A percentile compares a stretch with the other conserved stretches of the same genome.
phyloP scores from a whole-genome alignment of 1,140 invertebrate genomes.

The Drosophila parabipectinata region DNA sequence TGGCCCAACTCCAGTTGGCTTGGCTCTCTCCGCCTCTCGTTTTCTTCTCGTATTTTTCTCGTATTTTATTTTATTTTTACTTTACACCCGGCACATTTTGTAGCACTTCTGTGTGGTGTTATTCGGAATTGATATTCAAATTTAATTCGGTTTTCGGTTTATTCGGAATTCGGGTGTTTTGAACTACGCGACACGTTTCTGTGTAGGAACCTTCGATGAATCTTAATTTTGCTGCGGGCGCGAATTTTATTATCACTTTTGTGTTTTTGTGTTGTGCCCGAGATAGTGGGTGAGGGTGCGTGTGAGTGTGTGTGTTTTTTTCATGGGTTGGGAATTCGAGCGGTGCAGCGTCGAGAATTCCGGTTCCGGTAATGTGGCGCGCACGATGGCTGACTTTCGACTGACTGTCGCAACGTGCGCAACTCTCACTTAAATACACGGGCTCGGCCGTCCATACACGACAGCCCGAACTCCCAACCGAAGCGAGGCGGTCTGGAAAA shows the following conservation, averaged over 20 bases:
- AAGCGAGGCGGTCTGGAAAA: not conserved
- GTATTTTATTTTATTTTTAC: constrained; percentile 9
- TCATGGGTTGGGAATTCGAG: constrained; percentile 10
- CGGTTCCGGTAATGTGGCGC: constrained; percentile 48
- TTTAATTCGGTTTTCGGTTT: constrained; percentile 8
- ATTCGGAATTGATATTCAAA: constrained; percentile 23
- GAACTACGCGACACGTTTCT: constrained; percentile 34
- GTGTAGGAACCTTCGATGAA: constrained; percentile 59
- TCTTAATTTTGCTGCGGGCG: constrained; percentile 48
- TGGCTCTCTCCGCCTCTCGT: not conserved
- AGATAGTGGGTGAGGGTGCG: not conserved
- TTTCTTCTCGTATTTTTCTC: not conserved
- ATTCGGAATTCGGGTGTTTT: constrained; percentile 12
- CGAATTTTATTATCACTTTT: constrained; percentile 64
- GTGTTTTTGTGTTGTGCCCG: constrained; percentile 43
- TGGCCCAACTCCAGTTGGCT: not conserved
- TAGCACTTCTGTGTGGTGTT: constrained; percentile 30
- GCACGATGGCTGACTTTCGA: constrained; percentile 73
- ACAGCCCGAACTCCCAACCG: constrained; percentile 1
- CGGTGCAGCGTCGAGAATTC: constrained; percentile 15
- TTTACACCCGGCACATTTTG: constrained; percentile 48
- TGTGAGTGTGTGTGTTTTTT: constrained; percentile 15
- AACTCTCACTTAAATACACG: constrained; percentile 74
- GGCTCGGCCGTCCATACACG: constrained; percentile 13
- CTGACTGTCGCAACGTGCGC: constrained; percentile 78